These are phyloP conservation scores for Anadara kagoshimensis DNA, from an alignment of 1,140 invertebrate genomes.

Conservation along the genomic window DNA sequence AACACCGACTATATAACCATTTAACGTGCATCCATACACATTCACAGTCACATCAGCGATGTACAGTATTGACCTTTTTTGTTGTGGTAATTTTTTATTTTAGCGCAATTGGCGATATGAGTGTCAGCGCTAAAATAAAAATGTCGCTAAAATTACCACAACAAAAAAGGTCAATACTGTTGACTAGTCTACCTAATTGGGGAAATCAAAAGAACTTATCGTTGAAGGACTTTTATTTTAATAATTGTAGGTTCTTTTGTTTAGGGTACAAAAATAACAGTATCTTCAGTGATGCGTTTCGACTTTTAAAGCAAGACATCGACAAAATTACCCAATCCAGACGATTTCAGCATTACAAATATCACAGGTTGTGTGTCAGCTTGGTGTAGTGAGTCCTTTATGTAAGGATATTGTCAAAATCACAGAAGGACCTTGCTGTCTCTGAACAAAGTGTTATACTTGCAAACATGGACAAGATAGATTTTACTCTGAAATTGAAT, in stretches of 20 bases:
- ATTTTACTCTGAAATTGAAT: not conserved
- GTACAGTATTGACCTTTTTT: too few relatives aligned
- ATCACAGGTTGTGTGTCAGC: not conserved
- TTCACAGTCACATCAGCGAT: too few relatives aligned
- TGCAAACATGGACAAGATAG: not conserved
- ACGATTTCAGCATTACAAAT: slow-evolving; percentile 1
- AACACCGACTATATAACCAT: too few relatives aligned
- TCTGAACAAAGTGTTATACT: slow-evolving; percentile 1
- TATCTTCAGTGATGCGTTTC: not conserved
- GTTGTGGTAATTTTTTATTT: too few relatives aligned
- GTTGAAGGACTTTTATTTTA: slow-evolving; percentile 6
- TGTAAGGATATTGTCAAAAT: slow-evolving; percentile 6
- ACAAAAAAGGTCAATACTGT: too few relatives aligned
- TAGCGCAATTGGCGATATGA: too few relatives aligned
- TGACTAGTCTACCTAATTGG: not conserved
- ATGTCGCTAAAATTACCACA: too few relatives aligned
- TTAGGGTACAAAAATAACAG: not conserved
- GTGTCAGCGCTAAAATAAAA: too few relatives aligned
- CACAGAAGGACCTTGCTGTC: not conserved
- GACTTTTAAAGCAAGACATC: not conserved
- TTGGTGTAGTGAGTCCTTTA: not conserved
- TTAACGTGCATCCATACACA: too few relatives aligned
- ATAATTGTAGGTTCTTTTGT: not conserved
- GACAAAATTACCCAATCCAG: not conserved
- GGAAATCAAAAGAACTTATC: not conserved